These are phyloP conservation scores for Eurytoma adleriae DNA, from an alignment of 2,888 invertebrate genomes.

Conservation along the genomic window DNA sequence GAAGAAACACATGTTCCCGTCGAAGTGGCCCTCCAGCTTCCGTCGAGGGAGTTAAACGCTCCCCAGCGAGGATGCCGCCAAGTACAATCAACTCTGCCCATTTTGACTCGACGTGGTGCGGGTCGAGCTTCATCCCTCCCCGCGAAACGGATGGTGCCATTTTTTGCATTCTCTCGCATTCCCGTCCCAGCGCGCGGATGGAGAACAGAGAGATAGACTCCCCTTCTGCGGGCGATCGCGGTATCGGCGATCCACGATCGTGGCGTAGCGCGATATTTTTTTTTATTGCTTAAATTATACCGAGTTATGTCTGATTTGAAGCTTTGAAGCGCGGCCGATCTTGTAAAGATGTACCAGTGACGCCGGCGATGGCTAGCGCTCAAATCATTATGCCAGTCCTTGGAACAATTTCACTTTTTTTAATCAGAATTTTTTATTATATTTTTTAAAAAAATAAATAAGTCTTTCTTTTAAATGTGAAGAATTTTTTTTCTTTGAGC, in stretches of 20 bases:
- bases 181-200: conserved; percentile 9
- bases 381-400: too few species aligned
- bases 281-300: conserved; percentile 59
- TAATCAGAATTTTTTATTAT: too few species aligned
- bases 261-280: conserved; percentile 58
- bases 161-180: conserved; percentile 37
- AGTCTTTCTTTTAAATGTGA: too few species aligned
- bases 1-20: conserved; percentile 72
- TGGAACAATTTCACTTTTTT: too few species aligned
- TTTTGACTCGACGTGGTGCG: conserved; percentile 1
- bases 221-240: too few species aligned
- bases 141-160: conserved; percentile 65
- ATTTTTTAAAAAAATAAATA: too few species aligned
- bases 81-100: too few species aligned
- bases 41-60: neutral
- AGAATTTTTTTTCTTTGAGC: too few species aligned
- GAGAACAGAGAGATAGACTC: neutral
- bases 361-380: too few species aligned
- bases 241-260: conserved; percentile 21
- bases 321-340: too few species aligned
- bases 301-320: neutral
- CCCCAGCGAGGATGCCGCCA: neutral
- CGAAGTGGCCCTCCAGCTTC: conserved; percentile 49
- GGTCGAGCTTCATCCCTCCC: conserved; percentile 47
- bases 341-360: too few species aligned